Evolutionary conservation across 2,888 invertebrate genomes (phyloP).

Genomic region (Macroteleia sp.): DNA sequence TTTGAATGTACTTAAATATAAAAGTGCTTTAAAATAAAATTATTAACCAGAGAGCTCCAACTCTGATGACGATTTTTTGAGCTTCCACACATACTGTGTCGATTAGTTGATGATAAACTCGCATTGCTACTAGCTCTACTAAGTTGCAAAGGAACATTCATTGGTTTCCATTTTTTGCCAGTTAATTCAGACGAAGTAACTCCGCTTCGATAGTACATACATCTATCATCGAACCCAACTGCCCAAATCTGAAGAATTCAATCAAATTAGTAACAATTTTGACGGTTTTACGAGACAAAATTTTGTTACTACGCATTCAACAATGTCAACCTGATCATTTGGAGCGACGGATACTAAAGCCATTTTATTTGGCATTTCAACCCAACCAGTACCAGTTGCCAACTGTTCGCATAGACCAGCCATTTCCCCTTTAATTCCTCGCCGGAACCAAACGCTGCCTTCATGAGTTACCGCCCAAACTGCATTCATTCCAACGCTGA

Average conservation of each 20-base stretch:
- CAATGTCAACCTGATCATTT: conserved; percentile 94
- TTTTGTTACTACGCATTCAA: too few species aligned
- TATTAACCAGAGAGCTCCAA: conserved; percentile 87
- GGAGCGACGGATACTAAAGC: conserved; percentile 92
- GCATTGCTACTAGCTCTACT: conserved; percentile 93
- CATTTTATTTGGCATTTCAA: conserved; percentile 95
- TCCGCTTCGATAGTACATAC: conserved; percentile 91
- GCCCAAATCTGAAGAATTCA: conserved; percentile 89
- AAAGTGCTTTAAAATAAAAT: too few species aligned
- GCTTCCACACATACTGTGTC: conserved; percentile 81
- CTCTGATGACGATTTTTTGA: conserved; percentile 88
- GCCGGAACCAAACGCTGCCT: conserved; percentile 94
- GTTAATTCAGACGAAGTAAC: conserved; percentile 90
- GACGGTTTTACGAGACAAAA: too few species aligned
- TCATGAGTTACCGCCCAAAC: conserved; percentile 92
- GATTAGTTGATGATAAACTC: conserved; percentile 86
- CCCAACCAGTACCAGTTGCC: conserved; percentile 93
- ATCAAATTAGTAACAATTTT: too few species aligned
- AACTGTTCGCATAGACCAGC: conserved; percentile 90
- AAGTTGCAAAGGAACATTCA: conserved; percentile 92
- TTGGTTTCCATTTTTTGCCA: conserved; percentile 93
- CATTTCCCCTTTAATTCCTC: conserved; percentile 89
- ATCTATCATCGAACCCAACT: conserved; percentile 92
- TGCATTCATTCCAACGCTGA: conserved; percentile 92
- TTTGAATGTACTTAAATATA: too few species aligned